phyloP scores from a whole-genome alignment of 2,888 invertebrate species.

The Erebia ligea region DNA sequence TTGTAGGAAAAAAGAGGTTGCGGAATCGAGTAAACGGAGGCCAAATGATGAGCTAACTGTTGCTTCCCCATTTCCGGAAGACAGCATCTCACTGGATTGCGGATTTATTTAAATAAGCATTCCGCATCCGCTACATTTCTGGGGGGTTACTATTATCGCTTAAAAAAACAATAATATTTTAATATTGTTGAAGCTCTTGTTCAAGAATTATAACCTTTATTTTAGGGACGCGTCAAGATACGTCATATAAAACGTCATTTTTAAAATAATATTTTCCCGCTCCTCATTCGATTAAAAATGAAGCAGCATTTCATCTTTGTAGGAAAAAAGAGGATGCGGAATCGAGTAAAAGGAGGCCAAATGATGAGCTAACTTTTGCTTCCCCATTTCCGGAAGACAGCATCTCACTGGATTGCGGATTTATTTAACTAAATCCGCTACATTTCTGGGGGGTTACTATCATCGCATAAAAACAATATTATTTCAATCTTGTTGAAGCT shows the following conservation, averaged over 20 bases:
- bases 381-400: conserved; percentile 49
- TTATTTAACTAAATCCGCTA: conserved; percentile 52
- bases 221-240: no score
- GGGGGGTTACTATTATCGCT: conserved; percentile 31
- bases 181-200: no score
- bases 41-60: conserved; percentile 68
- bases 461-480: conserved; percentile 31
- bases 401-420: conserved; percentile 53
- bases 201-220: no score
- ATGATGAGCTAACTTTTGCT: conserved; percentile 74
- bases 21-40: conserved; percentile 36
- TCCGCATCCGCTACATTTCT: conserved; percentile 37
- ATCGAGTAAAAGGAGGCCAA: conserved; percentile 41
- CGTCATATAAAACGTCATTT: no score
- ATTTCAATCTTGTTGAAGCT: conserved; percentile 26
- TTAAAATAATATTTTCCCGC: no score
- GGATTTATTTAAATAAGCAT: conserved; percentile 56
- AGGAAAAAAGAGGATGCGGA: conserved; percentile 6
- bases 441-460: conserved; percentile 36
- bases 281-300: no score
- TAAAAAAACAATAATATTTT: conserved; percentile 39
- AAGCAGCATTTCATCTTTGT: not conserved
- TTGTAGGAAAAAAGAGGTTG: conserved; percentile 1
- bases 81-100: conserved; percentile 53
- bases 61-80: conserved; percentile 56